Evolutionary conservation across 2,888 invertebrate genomes (phyloP), one percentile per base, ranked within the genome.

Genomic region (Pollenia angustigena): DNA sequence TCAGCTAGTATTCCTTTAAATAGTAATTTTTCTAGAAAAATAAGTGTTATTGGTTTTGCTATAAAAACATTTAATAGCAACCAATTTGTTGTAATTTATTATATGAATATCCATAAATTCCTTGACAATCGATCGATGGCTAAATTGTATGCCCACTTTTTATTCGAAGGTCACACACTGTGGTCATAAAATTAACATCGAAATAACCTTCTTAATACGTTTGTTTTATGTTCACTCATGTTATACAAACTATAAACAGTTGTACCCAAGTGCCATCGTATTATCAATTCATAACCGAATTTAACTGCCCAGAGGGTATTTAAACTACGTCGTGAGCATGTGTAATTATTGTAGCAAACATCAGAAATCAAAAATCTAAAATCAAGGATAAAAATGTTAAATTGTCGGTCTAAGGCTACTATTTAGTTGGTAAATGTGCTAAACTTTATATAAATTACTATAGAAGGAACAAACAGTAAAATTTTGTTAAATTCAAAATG

Each of bases 311-410:
- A 54, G 11, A 50, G 68, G 40, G 40, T 58, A 7, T 11, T 76
- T 44, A 52, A 52, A 18, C 18, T 52, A 54, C 52, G 44, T 9
- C 4, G 9, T 42, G 40, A 11, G n/a, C 1, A n/a, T 50, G 23
- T 18, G 0, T 6, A 32, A 32, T 42, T 18, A 18, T 23, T 44
- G 23, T 23, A 14, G 44, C 14, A 42, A 58, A 68, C 42, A 46
- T 54, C 42, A 74, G 18, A 44, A 64, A 46, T 23, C 16, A 64
- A 48, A 62, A 81, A 72, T 40, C 72, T 50, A 44, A 76, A 66
- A 66, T 74, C n/a, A 66, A 54, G 54, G 69, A 32, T 48, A 72
- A 66, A 81, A 18, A 48, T 68, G 48, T 78, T 6, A 66, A 68
- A 56, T 14, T 68, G 18, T 9, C 6, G 14, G 10, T 56, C 52